phyloP scores from a whole-genome alignment of 2,888 invertebrate species.

The Platynereis dumerilii region DNA sequence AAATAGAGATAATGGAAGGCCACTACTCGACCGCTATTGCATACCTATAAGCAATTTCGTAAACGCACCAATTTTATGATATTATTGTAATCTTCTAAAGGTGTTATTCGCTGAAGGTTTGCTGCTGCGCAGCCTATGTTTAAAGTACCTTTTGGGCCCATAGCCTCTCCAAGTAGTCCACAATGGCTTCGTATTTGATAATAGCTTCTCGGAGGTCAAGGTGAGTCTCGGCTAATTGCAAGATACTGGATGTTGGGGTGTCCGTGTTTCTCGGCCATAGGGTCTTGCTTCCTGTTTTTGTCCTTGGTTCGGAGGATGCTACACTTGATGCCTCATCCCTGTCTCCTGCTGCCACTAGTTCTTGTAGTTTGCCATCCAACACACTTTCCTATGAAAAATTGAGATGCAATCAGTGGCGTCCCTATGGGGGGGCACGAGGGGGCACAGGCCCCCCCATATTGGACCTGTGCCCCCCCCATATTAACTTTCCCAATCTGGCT shows the following conservation, averaged over 20 bases:
- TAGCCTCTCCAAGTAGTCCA: constrained; percentile 45
- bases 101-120: too few species aligned
- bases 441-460: too few species aligned
- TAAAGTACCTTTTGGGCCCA: constrained; percentile 28
- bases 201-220: constrained; percentile 47
- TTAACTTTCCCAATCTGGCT: too few species aligned
- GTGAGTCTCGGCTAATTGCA: constrained; percentile 21
- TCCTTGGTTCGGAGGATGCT: constrained; percentile 8
- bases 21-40: too few species aligned
- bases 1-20: too few species aligned
- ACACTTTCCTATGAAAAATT: constrained; percentile 48
- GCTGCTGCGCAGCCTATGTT: too few species aligned
- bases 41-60: too few species aligned
- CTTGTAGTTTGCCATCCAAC: constrained; percentile 45
- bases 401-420: too few species aligned
- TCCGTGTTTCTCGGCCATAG: constrained; percentile 32
- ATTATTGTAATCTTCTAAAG: too few species aligned
- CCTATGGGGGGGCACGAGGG: too few species aligned
- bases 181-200: constrained; percentile 49
- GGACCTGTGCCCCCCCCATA: too few species aligned
- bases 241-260: constrained; percentile 21
- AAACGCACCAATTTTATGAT: too few species aligned
- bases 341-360: constrained; percentile 3
- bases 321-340: background rate
- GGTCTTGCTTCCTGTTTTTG: constrained; percentile 9